These are phyloP conservation scores for Rallus crepitans DNA, from an alignment of 2,797 vertebrate species.

Conservation along the genomic window DNA sequence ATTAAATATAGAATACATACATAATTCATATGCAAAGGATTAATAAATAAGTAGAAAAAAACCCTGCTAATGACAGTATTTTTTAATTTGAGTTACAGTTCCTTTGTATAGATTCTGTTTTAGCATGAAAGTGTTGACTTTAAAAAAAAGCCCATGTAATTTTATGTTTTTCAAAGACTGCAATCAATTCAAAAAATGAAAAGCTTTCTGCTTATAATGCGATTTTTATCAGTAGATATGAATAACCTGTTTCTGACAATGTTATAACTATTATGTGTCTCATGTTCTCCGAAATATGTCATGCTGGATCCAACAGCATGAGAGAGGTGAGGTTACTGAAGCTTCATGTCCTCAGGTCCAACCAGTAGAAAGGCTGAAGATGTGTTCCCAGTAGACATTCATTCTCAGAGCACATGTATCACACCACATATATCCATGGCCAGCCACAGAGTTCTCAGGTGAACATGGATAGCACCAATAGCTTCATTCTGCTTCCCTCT, in stretches of 20 bases:
- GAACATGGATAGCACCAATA: neutral
- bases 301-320: neutral
- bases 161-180: neutral
- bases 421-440: neutral
- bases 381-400: neutral
- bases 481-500: neutral
- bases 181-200: neutral
- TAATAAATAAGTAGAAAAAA: neutral
- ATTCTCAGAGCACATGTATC: neutral
- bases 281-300: neutral
- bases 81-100: neutral
- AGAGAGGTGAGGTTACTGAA: neutral
- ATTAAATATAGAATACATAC: neutral
- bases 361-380: neutral
- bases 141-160: neutral
- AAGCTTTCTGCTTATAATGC: neutral
- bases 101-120: neutral
- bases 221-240: neutral
- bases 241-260: neutral
- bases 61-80: neutral
- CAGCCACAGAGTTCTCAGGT: neutral
- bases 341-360: neutral
- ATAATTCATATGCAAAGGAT: neutral
- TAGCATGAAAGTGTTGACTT: neutral
- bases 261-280: neutral